Percentiles rank a stretch among this genome's conserved stretches.
These are phyloP conservation scores for Amia ocellicauda DNA, from an alignment of 2,113 vertebrate species.

Conservation along the genomic window DNA sequence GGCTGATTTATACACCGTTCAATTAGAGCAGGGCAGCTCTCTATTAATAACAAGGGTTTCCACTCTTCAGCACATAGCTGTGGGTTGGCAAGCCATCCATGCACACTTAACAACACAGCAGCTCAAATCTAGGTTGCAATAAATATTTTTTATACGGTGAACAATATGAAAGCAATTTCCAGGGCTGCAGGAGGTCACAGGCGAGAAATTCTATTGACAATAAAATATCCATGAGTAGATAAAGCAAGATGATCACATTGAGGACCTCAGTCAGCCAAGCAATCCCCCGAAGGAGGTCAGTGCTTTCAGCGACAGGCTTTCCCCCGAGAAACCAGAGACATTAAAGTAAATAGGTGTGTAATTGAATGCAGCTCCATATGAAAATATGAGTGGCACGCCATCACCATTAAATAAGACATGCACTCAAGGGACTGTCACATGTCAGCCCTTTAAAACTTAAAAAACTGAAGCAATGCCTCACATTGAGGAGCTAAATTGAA, in stretches of 20 bases:
- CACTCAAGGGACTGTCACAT: no score
- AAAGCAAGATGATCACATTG: slow-evolving; percentile 36
- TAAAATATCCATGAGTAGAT: slow-evolving; percentile 41
- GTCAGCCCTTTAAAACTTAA: no score
- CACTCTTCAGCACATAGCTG: slow-evolving; percentile 44
- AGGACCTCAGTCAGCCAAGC: neutral
- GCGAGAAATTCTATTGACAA: slow-evolving; percentile 45
- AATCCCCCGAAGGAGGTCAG: neutral
- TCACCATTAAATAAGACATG: no score
- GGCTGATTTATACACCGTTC: slow-evolving; percentile 51
- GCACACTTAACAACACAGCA: slow-evolving; percentile 34
- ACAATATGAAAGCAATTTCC: slow-evolving; percentile 32
- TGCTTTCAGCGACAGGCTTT: slow-evolving; percentile 9
- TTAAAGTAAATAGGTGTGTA: no score
- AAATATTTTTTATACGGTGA: slow-evolving; percentile 47
- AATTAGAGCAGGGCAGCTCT: slow-evolving; percentile 27
- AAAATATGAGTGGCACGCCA: no score
- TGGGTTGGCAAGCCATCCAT: slow-evolving; percentile 42
- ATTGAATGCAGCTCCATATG: no score
- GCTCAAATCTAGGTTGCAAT: slow-evolving; percentile 39
- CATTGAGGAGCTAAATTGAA: no score
- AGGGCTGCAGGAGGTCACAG: slow-evolving; percentile 28
- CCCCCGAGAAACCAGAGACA: no score
- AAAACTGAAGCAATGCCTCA: no score
- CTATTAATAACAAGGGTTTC: slow-evolving; percentile 53